These are phyloP conservation scores for Caligus rogercresseyi DNA, from an alignment of 1,140 invertebrate species.

Conservation along the genomic window DNA sequence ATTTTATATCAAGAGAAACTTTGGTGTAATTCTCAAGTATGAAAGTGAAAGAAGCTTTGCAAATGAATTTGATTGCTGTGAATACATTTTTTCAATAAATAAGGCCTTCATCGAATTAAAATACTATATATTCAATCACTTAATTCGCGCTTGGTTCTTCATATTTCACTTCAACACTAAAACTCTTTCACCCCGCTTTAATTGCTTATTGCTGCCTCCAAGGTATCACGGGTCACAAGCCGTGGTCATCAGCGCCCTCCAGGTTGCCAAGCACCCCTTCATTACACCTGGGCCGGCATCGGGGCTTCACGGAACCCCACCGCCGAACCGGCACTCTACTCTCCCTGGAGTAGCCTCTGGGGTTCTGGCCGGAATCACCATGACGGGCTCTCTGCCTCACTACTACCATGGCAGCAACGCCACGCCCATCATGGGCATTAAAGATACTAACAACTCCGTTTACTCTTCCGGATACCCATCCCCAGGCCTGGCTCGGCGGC, in stretches of 20 bases:
- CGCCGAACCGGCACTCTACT: conserved; percentile 36
- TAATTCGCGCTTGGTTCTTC: too few relatives aligned
- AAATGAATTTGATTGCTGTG: too few relatives aligned
- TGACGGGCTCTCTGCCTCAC: conserved; percentile 18
- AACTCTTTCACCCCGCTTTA: too few relatives aligned
- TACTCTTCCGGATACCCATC: conserved; percentile 17
- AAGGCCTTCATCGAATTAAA: too few relatives aligned
- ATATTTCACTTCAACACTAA: too few relatives aligned
- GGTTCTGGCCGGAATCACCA: conserved; percentile 11
- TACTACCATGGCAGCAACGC: conserved; percentile 7
- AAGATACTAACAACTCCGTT: background rate
- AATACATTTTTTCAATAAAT: too few relatives aligned
- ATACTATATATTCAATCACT: too few relatives aligned
- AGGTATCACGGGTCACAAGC: conserved; percentile 81
- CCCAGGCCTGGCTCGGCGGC: conserved; percentile 20
- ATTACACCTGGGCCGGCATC: conserved; percentile 52
- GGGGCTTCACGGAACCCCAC: conserved; percentile 34
- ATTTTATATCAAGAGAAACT: too few relatives aligned
- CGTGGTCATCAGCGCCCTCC: conserved; percentile 72
- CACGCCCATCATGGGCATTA: conserved; percentile 14
- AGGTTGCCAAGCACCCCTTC: conserved; percentile 78
- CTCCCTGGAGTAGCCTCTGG: conserved; percentile 21
- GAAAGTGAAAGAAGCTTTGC: too few relatives aligned
- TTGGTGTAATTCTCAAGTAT: too few relatives aligned
- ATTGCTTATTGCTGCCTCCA: too few relatives aligned